Conservation (phyloP, 1,140 invertebrate genomes). For the Megathymus violae region DNA sequence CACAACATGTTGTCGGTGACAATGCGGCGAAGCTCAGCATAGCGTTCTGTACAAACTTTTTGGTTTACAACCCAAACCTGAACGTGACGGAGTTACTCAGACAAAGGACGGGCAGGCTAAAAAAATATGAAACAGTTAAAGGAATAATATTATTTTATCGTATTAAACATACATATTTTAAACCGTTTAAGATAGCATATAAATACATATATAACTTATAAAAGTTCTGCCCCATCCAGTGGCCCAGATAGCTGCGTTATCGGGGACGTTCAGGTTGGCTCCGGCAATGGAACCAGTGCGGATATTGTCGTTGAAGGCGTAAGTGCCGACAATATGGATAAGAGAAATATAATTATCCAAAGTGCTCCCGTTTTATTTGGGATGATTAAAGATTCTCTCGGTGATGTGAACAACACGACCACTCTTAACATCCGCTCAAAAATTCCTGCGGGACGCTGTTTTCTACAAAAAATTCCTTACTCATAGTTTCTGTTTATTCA, state of each 20-base stretch:
- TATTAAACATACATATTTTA: no score
- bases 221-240: constrained; percentile 57
- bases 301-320: constrained; percentile 55
- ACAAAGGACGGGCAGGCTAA: no score
- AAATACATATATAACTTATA: no score
- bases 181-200: no score
- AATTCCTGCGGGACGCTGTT: no score
- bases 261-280: constrained; percentile 46
- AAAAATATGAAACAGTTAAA: no score
- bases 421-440: no score
- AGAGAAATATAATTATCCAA: constrained; percentile 87
- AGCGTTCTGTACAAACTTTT: constrained; percentile 43
- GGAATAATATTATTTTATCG: no score
- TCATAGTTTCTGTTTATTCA: no score
- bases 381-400: constrained; percentile 73
- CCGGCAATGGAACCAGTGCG: constrained; percentile 47
- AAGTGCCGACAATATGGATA: constrained; percentile 81
- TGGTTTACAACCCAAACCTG: constrained; percentile 60
- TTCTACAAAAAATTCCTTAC: no score
- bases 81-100: constrained; percentile 58
- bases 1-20: constrained; percentile 66
- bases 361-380: constrained; percentile 82
- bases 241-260: constrained; percentile 52
- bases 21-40: constrained; percentile 28
- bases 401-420: constrained; percentile 45